Evolutionary conservation across 2,888 invertebrate genomes (phyloP).

Genomic region (Mesochorus sp.): DNA sequence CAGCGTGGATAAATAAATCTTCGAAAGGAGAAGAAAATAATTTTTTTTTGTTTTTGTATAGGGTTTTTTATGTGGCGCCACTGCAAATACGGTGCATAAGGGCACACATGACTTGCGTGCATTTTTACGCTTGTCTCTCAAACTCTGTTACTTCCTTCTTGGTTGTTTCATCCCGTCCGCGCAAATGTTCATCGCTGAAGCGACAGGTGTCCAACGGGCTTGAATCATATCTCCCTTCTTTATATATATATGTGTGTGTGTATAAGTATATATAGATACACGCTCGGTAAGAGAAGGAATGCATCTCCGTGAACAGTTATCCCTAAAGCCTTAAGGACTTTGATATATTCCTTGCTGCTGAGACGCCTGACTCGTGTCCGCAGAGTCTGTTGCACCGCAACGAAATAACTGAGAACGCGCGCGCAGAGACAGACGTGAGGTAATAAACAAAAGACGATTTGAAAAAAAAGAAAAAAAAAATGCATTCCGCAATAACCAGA

Average conservation of each 20-base stretch:
- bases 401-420: background rate
- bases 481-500: too few relatives aligned
- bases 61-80: too few relatives aligned
- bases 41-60: too few relatives aligned
- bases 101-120: background rate
- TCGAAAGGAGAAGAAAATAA: too few relatives aligned
- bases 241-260: too few relatives aligned
- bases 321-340: slow-evolving; percentile 43
- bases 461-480: too few relatives aligned
- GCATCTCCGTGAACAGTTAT: slow-evolving; percentile 62
- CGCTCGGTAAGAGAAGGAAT: slow-evolving; percentile 41
- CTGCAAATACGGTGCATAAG: too few relatives aligned
- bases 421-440: too few relatives aligned
- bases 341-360: slow-evolving; percentile 29
- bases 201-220: slow-evolving; percentile 35
- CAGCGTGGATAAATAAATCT: background rate
- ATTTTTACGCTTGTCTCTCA: slow-evolving; percentile 8
- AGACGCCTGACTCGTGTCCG: slow-evolving; percentile 20
- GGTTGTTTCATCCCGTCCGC: background rate
- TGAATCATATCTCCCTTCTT: background rate
- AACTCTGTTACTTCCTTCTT: slow-evolving; percentile 11
- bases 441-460: too few relatives aligned
- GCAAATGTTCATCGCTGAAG: background rate
- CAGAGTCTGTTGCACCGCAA: slow-evolving; percentile 7
- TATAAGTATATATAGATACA: too few relatives aligned